Base-by-base conservation (phyloP, 2,888 invertebrate genomes). In the Silvanus unidentatus region DNA sequence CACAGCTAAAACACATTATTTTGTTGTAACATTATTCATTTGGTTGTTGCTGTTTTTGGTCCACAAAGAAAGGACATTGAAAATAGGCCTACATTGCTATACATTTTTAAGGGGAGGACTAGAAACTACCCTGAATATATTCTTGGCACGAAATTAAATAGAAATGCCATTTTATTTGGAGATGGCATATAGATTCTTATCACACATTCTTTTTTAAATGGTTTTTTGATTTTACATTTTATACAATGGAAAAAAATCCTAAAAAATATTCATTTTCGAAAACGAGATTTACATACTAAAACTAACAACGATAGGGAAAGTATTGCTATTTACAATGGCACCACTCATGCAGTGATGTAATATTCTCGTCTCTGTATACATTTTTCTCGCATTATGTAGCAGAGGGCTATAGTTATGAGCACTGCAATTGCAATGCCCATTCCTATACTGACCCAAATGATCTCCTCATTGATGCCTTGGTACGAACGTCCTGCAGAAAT, bases 401-500 rank as follows among this genome's bases (percentile, higher is more conserved):
- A 88, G 10, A 89, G 74, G 0, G 89, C 88, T 60, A 89, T 84
- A 15, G 86, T 86, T 67, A 89, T 89, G 41, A 89, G 77, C 2
- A 89, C 76, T 5, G 84, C 85, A 58, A 89, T 89, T 45, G 87
- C 84, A 52, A 88, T 83, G 28, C 87, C 87, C 88, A 88, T 88
- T 42, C 88, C 88, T 69, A 89, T 87, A 73, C 88, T 88, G 63
- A 88, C 87, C 88, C 88, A 89, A 66, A 89, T 89, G 57, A 89
- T 88, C 71, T 88, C 88, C 69, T 89, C 88, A 71, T 89, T 89
- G 69, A 89, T 86, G 46, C 88, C 88, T 60, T 86, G 86, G 64
- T 87, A 85, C 16, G 86, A 86, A 60, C 86, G 83, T 45, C 88
- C 89, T 88, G 77, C 12, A 70, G 66, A 52, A 40, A n/a, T n/a